A percentile compares a stretch with the other conserved stretches of the same genome.
phyloP scores from a whole-genome alignment of 2,797 vertebrate species.

The Chelmon rostratus region DNA sequence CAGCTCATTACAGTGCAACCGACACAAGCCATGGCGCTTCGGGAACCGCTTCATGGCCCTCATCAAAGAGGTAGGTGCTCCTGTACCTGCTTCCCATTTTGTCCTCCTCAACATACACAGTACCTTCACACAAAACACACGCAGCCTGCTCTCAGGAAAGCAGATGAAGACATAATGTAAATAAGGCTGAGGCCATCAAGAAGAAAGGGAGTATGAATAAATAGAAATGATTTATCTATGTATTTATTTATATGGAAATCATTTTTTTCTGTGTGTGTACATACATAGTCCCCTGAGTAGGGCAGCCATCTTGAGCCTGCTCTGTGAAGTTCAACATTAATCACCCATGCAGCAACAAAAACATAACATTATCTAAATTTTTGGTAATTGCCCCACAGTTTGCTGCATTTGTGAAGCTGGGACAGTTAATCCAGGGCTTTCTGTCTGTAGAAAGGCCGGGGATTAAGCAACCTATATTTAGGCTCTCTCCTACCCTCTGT shows the following conservation, averaged over 20 bases:
- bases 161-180: constrained; percentile 51
- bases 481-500: constrained; percentile 33
- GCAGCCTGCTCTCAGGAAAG: constrained; percentile 23
- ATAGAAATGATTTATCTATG: constrained; percentile 50
- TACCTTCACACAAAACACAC: constrained; percentile 46
- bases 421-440: constrained; percentile 57
- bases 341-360: constrained; percentile 53
- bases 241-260: constrained; percentile 55
- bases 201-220: constrained; percentile 31
- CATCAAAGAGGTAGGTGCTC: constrained; percentile 93
- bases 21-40: constrained; percentile 98
- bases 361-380: constrained; percentile 62
- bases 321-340: constrained; percentile 45
- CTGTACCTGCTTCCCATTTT: constrained; percentile 33
- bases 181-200: constrained; percentile 34
- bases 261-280: constrained; percentile 17
- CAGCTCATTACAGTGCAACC: constrained; percentile 97
- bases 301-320: constrained; percentile 45
- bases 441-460: constrained; percentile 47
- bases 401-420: constrained; percentile 59
- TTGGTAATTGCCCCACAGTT: constrained; percentile 68
- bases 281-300: constrained; percentile 7
- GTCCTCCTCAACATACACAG: constrained; percentile 28
- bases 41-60: constrained; percentile 97
- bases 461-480: constrained; percentile 72